These are phyloP conservation scores for Xestoiulus laeticollis DNA, from an alignment of 2,888 invertebrate genomes.

Conservation along the genomic window DNA sequence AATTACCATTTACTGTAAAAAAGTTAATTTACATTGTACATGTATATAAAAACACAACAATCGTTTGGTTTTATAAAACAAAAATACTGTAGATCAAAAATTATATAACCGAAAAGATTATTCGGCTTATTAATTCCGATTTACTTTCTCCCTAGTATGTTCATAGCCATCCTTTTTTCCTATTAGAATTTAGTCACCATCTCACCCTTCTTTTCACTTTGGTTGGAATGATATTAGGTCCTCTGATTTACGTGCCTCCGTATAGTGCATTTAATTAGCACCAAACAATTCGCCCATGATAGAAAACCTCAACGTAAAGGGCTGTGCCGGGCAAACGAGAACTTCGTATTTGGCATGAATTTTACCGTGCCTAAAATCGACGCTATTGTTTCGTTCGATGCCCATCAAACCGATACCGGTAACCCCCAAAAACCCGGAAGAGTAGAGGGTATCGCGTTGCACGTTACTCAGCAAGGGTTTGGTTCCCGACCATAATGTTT, in stretches of 20 bases:
- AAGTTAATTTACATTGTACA: too few relatives aligned
- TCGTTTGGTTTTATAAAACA: too few relatives aligned
- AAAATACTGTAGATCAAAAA: too few relatives aligned
- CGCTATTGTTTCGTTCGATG: slow-evolving; percentile 69
- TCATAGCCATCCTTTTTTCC: not conserved
- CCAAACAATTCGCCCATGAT: slow-evolving; percentile 80
- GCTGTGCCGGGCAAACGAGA: slow-evolving; percentile 81
- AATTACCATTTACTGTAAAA: too few relatives aligned
- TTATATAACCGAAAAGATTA: too few relatives aligned
- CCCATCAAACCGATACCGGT: slow-evolving; percentile 71
- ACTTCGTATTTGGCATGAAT: slow-evolving; percentile 70
- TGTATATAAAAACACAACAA: too few relatives aligned
- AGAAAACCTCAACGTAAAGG: slow-evolving; percentile 80
- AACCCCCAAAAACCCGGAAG: slow-evolving; percentile 77
- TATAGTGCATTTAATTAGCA: not conserved
- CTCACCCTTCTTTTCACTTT: not conserved
- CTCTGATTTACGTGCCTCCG: not conserved
- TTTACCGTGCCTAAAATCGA: slow-evolving; percentile 62
- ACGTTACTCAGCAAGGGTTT: slow-evolving; percentile 48
- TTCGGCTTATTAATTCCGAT: too few relatives aligned
- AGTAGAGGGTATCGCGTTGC: slow-evolving; percentile 68
- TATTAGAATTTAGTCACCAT: not conserved
- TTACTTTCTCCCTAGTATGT: not conserved
- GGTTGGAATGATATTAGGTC: slow-evolving; percentile 26
- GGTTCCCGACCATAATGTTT: slow-evolving; percentile 50